These are phyloP conservation scores for Hucho hucho DNA, from an alignment of 2,113 vertebrate species.

Conservation along the genomic window DNA sequence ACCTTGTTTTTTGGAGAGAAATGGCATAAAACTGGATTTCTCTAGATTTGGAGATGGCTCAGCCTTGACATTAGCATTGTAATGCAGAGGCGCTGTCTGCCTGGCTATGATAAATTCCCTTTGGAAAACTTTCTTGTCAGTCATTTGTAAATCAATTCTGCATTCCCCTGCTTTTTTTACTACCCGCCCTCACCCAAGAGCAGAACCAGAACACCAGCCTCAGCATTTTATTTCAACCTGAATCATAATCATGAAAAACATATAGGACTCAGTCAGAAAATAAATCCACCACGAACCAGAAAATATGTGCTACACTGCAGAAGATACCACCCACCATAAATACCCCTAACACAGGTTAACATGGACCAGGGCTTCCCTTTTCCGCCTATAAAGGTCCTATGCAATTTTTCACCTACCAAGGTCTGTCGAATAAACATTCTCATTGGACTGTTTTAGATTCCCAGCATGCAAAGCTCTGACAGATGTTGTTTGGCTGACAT, in stretches of 20 bases:
- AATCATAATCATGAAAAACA: constrained; percentile 24
- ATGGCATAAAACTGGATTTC: background rate
- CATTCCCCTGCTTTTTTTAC: constrained; percentile 35
- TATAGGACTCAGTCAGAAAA: background rate
- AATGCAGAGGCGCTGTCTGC: constrained; percentile 15
- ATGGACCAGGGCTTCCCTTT: too few relatives aligned
- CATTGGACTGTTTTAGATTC: too few relatives aligned
- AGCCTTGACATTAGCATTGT: constrained; percentile 26
- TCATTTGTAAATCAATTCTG: constrained; percentile 48
- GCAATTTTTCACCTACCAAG: too few relatives aligned
- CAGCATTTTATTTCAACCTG: constrained; percentile 21
- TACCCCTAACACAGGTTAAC: too few relatives aligned
- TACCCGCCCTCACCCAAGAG: constrained; percentile 6
- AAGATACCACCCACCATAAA: too few relatives aligned
- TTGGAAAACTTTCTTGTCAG: constrained; percentile 33
- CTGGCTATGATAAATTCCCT: constrained; percentile 25
- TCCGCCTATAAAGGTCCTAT: too few relatives aligned
- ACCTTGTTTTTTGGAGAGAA: background rate
- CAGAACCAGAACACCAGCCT: background rate
- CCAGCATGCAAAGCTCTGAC: too few relatives aligned
- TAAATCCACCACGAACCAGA: too few relatives aligned
- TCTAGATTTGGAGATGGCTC: constrained; percentile 9
- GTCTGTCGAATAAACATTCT: too few relatives aligned
- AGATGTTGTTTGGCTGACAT: too few relatives aligned
- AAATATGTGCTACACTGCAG: too few relatives aligned